phyloP scores from a whole-genome alignment of 2,888 invertebrate genomes.

The Drosophila falleni region DNA sequence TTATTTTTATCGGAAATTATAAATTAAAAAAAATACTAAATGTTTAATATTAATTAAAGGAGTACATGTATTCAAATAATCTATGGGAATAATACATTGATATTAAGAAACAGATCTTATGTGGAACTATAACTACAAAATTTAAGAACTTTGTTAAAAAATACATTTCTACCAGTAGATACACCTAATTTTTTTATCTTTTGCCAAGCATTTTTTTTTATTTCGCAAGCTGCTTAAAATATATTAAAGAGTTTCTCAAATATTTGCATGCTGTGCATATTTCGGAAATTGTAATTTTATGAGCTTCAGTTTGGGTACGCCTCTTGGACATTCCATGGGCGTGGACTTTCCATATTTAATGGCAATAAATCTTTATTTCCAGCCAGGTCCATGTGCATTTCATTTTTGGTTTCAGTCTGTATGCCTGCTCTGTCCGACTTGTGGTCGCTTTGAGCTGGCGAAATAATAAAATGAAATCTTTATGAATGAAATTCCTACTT shows the following conservation, averaged over 20 bases:
- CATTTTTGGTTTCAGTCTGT: conserved; percentile 18
- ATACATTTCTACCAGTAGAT: too few species aligned
- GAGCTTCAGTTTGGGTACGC: conserved; percentile 32
- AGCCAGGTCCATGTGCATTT: conserved; percentile 13
- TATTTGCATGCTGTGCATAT: conserved; percentile 12
- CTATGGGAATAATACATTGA: too few species aligned
- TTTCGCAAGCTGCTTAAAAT: too few species aligned
- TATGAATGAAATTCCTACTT: conserved; percentile 72
- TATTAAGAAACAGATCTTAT: too few species aligned
- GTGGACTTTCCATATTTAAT: conserved; percentile 53
- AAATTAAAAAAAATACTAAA: too few species aligned
- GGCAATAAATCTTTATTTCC: conserved; percentile 55
- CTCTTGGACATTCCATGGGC: conserved; percentile 40
- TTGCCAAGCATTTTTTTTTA: too few species aligned
- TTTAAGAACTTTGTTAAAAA: too few species aligned
- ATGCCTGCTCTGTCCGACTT: conserved; percentile 39
- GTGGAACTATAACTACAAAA: too few species aligned
- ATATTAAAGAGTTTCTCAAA: conserved; percentile 1
- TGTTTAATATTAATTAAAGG: too few species aligned
- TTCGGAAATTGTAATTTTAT: conserved; percentile 37
- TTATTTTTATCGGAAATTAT: background rate
- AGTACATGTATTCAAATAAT: too few species aligned
- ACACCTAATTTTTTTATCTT: too few species aligned
- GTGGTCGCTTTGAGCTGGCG: conserved; percentile 49
- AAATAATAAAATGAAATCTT: conserved; percentile 65